These are phyloP conservation scores for Drosophila cracens DNA, from an alignment of 2,888 invertebrate species.

Conservation along the genomic window DNA sequence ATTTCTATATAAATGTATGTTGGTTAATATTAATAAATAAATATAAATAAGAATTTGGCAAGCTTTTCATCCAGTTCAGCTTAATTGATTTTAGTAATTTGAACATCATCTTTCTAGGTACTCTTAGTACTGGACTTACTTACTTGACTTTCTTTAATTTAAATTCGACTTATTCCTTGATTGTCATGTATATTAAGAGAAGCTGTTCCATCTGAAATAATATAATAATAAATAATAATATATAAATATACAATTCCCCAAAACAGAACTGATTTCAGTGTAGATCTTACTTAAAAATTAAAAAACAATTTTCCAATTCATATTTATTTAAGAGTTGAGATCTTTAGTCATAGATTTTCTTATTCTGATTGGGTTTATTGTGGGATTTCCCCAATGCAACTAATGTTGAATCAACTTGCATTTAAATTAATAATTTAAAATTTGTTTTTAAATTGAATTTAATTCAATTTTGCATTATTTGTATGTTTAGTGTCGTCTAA, in stretches of 20 bases:
- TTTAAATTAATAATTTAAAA: too few relatives aligned
- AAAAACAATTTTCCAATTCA: neutral
- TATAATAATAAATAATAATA: too few relatives aligned
- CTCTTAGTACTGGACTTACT: neutral
- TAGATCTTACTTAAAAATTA: neutral
- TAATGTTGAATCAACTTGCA: too few relatives aligned
- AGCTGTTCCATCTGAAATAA: too few relatives aligned
- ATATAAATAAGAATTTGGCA: fast-evolving
- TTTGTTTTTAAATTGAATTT: too few relatives aligned
- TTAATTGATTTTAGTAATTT: neutral
- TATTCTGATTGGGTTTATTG: too few relatives aligned
- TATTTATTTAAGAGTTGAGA: neutral
- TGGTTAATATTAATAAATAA: neutral
- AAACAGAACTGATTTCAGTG: neutral
- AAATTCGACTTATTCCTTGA: fast-evolving
- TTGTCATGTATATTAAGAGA: neutral
- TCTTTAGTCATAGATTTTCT: fast-evolving
- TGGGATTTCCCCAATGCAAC: too few relatives aligned
- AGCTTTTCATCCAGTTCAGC: neutral
- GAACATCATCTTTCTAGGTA: neutral
- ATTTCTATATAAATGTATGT: neutral
- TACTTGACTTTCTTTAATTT: neutral
- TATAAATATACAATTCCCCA: neutral
- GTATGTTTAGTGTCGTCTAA: too few relatives aligned
- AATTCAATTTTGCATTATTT: too few relatives aligned